Conservation (phyloP, 1,140 invertebrate species). For the Paracyclopina nana region DNA sequence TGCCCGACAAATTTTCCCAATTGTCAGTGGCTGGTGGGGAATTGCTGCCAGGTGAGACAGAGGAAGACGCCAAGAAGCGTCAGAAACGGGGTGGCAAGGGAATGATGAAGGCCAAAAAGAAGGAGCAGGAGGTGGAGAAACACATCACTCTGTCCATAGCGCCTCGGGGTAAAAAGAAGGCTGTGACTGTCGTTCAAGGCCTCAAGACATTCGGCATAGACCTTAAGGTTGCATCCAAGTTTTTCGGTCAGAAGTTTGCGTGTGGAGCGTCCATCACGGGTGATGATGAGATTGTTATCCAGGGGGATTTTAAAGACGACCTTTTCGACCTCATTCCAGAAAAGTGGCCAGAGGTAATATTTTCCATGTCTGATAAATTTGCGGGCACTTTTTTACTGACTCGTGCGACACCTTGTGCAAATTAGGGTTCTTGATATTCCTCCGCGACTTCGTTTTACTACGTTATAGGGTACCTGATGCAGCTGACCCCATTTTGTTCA, state of each 20-base stretch:
- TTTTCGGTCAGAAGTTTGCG: slow-evolving; percentile 92
- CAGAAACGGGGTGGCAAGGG: slow-evolving; percentile 78
- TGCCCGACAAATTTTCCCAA: slow-evolving; percentile 79
- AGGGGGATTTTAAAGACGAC: slow-evolving; percentile 94
- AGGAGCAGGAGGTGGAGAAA: slow-evolving; percentile 50
- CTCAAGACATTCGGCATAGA: slow-evolving; percentile 76
- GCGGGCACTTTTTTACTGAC: too few species aligned
- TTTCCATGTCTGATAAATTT: too few species aligned
- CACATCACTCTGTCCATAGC: slow-evolving; percentile 62
- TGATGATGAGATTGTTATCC: slow-evolving; percentile 97
- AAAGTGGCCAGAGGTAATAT: slow-evolving; percentile 73
- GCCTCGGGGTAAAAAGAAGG: slow-evolving; percentile 94
- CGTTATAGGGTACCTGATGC: too few species aligned
- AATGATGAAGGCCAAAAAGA: slow-evolving; percentile 65
- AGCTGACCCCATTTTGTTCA: too few species aligned
- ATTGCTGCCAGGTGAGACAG: slow-evolving; percentile 47
- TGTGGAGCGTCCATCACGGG: slow-evolving; percentile 96
- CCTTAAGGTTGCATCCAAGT: slow-evolving; percentile 90
- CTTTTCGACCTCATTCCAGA: slow-evolving; percentile 91
- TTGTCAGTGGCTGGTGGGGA: slow-evolving; percentile 37
- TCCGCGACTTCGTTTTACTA: too few species aligned
- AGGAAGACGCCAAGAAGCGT: slow-evolving; percentile 77
- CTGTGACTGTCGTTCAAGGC: slow-evolving; percentile 55
- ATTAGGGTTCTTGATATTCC: too few species aligned
- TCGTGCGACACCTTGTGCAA: too few species aligned